Conservation (phyloP, 2,797 vertebrate genomes). For the Lepilemur ruficaudatus region DNA sequence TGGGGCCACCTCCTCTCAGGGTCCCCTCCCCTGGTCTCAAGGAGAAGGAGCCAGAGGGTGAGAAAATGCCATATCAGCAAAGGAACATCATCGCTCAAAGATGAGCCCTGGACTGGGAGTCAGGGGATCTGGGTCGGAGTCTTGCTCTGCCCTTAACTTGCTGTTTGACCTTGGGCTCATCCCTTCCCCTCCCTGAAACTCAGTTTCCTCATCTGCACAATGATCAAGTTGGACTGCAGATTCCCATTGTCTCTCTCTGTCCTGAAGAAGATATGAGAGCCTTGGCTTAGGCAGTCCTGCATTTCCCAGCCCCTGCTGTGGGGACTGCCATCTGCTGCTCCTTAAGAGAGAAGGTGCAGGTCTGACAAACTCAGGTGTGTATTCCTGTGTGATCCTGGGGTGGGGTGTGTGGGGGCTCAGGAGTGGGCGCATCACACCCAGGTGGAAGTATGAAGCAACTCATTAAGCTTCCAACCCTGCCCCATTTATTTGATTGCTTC, state of each 20-base stretch:
- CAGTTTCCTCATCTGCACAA: neutral
- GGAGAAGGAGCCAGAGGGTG: neutral
- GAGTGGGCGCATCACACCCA: neutral
- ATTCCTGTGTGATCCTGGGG: neutral
- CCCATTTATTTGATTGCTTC: neutral
- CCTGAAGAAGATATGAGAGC: neutral
- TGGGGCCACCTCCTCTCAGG: neutral
- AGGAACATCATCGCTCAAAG: neutral
- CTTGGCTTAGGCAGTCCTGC: neutral
- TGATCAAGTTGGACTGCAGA: neutral
- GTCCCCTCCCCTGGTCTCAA: neutral
- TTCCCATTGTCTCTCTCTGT: neutral
- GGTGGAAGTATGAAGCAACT: neutral
- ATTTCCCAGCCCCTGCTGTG: neutral
- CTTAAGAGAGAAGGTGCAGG: neutral
- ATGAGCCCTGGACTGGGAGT: neutral
- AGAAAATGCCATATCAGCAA: neutral
- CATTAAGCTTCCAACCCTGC: neutral
- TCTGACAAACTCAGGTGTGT: neutral
- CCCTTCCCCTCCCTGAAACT: neutral
- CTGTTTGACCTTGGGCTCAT: slow-evolving; percentile 48
- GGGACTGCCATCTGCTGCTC: neutral
- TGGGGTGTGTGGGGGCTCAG: neutral
- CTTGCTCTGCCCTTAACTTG: neutral
- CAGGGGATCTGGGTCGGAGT: neutral